These are phyloP conservation scores for Siphonodentalium dalli DNA, from an alignment of 2,888 invertebrate species.

Conservation along the genomic window DNA sequence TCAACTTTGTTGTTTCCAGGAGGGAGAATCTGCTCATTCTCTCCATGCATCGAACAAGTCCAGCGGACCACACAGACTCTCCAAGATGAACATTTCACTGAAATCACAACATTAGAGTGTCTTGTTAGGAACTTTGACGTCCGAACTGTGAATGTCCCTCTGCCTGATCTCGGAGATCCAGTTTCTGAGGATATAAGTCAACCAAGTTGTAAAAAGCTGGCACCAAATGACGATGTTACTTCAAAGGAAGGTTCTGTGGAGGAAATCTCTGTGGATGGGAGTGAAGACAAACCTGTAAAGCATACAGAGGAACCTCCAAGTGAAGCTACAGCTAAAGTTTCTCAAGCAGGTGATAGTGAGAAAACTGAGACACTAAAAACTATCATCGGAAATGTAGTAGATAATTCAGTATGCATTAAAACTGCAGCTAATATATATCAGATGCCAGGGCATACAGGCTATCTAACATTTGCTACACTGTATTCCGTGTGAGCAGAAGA, in stretches of 20 bases:
- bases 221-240: slow-evolving; percentile 5
- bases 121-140: slow-evolving; percentile 55
- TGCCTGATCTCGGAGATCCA: slow-evolving; percentile 36
- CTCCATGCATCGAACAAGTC: slow-evolving; percentile 99
- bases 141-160: slow-evolving; percentile 48
- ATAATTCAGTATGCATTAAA: slow-evolving; percentile 43
- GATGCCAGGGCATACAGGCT: slow-evolving; percentile 94
- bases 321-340: slow-evolving; percentile 6
- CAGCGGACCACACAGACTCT: slow-evolving; percentile 84
- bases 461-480: slow-evolving; percentile 90
- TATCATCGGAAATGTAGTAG: slow-evolving; percentile 37
- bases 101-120: slow-evolving; percentile 87
- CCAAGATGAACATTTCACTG: slow-evolving; percentile 78
- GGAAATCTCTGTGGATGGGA: neutral
- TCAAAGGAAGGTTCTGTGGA: neutral
- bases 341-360: slow-evolving; percentile 59
- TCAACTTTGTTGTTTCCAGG: slow-evolving; percentile 69
- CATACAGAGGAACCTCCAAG: neutral
- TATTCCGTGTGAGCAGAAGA: slow-evolving; percentile 69
- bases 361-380: slow-evolving; percentile 14
- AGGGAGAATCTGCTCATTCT: slow-evolving; percentile 95
- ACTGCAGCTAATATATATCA: slow-evolving; percentile 75
- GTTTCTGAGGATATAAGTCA: slow-evolving; percentile 67
- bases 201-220: neutral
- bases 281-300: neutral